Conservation (phyloP, 2,888 invertebrate genomes). For the Sinelater perroti region DNA sequence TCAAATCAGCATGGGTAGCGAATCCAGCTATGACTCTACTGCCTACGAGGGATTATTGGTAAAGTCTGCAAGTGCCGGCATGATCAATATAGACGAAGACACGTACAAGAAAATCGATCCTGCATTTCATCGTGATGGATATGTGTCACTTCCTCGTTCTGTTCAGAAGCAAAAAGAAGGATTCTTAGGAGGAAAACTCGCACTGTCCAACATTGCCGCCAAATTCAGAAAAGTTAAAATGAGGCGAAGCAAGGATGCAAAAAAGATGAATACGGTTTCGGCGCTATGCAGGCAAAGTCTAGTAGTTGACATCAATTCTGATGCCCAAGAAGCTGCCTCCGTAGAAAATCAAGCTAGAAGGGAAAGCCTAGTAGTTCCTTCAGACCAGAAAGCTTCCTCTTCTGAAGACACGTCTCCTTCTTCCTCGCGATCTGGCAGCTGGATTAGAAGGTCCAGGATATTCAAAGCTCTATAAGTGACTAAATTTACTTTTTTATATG, state of each 20-base stretch:
- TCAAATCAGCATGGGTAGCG: conserved; percentile 72
- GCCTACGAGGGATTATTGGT: conserved; percentile 63
- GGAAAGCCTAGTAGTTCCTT: conserved; percentile 43
- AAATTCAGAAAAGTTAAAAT: conserved; percentile 68
- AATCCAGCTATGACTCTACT: conserved; percentile 61
- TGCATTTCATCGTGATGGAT: conserved; percentile 59
- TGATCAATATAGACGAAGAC: conserved; percentile 74
- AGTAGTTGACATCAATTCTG: conserved; percentile 66
- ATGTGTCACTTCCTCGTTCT: conserved; percentile 64
- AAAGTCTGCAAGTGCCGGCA: conserved; percentile 80
- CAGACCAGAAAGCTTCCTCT: conserved; percentile 44
- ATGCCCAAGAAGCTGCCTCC: conserved; percentile 40
- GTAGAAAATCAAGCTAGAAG: conserved; percentile 29
- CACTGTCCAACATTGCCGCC: conserved; percentile 67
- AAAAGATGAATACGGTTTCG: conserved; percentile 70
- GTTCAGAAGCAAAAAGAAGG: conserved; percentile 53
- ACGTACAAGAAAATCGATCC: conserved; percentile 66
- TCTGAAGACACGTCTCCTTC: conserved; percentile 46
- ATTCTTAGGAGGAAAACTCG: conserved; percentile 58
- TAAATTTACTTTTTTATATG: conserved; percentile 16
- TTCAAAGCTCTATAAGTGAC: conserved; percentile 51
- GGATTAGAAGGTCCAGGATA: conserved; percentile 52
- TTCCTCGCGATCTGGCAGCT: conserved; percentile 50
- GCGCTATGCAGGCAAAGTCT: conserved; percentile 79
- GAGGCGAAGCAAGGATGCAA: conserved; percentile 52